These are phyloP conservation scores for Crocodylus rhombifer DNA, from an alignment of 2,797 vertebrate genomes.

Conservation along the genomic window DNA sequence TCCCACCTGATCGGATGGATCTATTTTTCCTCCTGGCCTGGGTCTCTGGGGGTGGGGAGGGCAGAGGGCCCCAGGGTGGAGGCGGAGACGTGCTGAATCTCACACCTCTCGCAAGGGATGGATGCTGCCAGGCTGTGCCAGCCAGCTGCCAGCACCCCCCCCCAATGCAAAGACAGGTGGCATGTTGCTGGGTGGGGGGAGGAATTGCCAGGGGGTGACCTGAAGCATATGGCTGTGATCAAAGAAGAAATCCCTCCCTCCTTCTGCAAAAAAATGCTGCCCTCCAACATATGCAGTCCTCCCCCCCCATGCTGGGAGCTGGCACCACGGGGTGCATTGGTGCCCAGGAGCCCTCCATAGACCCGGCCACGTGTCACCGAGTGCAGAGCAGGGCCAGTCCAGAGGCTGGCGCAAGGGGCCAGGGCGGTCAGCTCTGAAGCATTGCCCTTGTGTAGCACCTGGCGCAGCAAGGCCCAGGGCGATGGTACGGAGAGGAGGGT, in stretches of 20 bases:
- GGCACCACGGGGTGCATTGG: neutral
- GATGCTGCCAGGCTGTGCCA: neutral
- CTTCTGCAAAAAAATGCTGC: too few relatives aligned
- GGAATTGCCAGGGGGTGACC: too few relatives aligned
- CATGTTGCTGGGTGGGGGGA: neutral
- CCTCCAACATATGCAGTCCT: neutral
- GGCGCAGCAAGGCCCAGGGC: too few relatives aligned
- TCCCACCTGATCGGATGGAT: neutral
- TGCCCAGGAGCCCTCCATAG: neutral
- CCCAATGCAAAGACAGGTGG: neutral
- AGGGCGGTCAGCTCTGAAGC: too few relatives aligned
- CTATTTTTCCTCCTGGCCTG: neutral
- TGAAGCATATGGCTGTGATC: neutral
- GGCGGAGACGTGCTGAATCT: neutral
- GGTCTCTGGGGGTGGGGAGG: neutral
- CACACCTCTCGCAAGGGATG: neutral
- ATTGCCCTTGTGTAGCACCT: too few relatives aligned
- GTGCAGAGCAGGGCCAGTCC: too few relatives aligned
- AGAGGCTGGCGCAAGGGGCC: too few relatives aligned
- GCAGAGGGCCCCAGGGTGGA: fast-evolving
- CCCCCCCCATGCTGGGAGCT: neutral
- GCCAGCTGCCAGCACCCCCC: neutral
- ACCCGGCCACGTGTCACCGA: too few relatives aligned
- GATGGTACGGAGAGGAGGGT: too few relatives aligned
- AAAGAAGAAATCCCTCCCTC: neutral